Evolutionary conservation across 2,888 invertebrate species (phyloP).

Genomic region (Philopedon plagiatum): DNA sequence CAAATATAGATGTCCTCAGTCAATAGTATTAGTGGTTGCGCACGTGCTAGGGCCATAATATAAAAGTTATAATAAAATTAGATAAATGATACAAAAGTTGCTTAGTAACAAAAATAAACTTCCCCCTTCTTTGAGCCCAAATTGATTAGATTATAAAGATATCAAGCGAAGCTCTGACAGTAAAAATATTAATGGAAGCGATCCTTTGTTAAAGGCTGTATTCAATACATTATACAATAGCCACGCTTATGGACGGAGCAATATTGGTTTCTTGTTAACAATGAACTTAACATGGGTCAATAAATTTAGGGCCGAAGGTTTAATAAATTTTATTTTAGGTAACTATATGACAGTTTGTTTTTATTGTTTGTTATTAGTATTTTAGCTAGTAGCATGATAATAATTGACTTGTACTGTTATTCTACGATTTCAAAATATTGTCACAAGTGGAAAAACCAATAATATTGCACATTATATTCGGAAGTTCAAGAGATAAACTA

Average conservation of each 20-base stretch:
- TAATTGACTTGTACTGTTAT: no score
- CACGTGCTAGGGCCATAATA: no score
- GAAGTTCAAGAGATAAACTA: no score
- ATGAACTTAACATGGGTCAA: constrained; percentile 51
- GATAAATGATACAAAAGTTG: neutral
- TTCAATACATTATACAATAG: constrained; percentile 59
- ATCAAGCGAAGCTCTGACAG: constrained; percentile 57
- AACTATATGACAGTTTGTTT: neutral
- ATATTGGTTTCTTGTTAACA: constrained; percentile 60
- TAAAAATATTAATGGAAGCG: constrained; percentile 60
- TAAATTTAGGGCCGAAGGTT: constrained; percentile 33
- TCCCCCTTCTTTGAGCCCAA: constrained; percentile 24
- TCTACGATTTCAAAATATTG: no score
- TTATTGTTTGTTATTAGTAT: neutral
- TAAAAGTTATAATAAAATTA: neutral
- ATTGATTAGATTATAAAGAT: constrained; percentile 61
- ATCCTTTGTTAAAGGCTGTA: constrained; percentile 57
- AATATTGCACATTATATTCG: no score
- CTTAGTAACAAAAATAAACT: constrained; percentile 16
- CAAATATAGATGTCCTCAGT: no score
- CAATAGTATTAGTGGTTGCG: no score
- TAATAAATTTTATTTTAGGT: constrained; percentile 22
- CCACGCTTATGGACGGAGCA: constrained; percentile 56
- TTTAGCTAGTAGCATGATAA: no score
- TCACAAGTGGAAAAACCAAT: no score